Base-by-base conservation (phyloP, 2,797 vertebrate genomes). In the Melanotaenia pygmaea region DNA sequence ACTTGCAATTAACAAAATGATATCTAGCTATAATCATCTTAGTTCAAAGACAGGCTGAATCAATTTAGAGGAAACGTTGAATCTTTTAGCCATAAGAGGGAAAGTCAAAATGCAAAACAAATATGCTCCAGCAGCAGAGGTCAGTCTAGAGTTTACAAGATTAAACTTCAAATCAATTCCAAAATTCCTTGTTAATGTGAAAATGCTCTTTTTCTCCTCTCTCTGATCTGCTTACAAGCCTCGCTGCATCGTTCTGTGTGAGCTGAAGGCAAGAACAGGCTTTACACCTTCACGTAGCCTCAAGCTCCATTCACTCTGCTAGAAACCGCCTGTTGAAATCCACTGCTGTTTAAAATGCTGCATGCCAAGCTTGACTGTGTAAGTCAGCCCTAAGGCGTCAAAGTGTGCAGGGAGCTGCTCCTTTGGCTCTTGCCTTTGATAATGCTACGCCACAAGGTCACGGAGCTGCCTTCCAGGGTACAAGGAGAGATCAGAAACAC, bases 321-420 rank as follows among this genome's bases (percentile, higher is more conserved):
- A 62, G 54, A 71, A 81, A 75, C 45, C 51, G 57, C 84, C 81
- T 82, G 84, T 81, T 82, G 82, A 82, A 83, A 86, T 73, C 34
- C 70, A 24, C 76, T 34, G 72, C 86, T 83, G 80, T 70, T 90
- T 88, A 84, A 86, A 85, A 87, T 86, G 85, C 86, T 80, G 76
- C 82, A 64, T 70, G 81, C 87, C 82, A 67, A 79, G 71, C 77
- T 63, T 13, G 79, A 69, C 77, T 76, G 82, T 83, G 81, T 71
- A 80, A 70, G 82, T 67, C 77, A 64, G 79, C 66, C 81, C 71
- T 5, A 9, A 66, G 78, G 81, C 84, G 74, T 83, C 79, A 64
- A 62, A 77, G 79, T 74, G 68, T n/a, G 59, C 76, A 16, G 72
- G 62, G 77, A 81, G 81, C 70, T 68, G 79, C 79, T 82, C 76